A percentile compares a stretch with the other conserved stretches of the same genome.
These are phyloP conservation scores for Charanyca ferruginea DNA, from an alignment of 2,888 invertebrate species.

Conservation along the genomic window DNA sequence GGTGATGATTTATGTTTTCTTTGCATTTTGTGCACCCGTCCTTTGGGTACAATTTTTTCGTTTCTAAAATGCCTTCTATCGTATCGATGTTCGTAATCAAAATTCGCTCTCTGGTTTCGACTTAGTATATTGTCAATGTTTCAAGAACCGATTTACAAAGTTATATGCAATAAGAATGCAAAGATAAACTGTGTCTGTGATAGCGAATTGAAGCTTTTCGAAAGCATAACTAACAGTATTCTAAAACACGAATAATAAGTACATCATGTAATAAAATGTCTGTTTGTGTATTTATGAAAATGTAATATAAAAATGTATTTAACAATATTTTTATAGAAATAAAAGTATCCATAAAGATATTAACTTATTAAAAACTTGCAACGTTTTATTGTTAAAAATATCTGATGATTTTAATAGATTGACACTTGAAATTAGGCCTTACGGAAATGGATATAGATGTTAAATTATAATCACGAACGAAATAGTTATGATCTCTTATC, in stretches of 20 bases:
- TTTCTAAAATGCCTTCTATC: constrained; percentile 27
- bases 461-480: constrained; percentile 68
- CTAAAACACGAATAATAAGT: constrained; percentile 77
- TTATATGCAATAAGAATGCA: constrained; percentile 59
- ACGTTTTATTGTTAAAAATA: constrained; percentile 53
- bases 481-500: constrained; percentile 72
- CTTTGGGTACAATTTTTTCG: constrained; percentile 12
- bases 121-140: constrained; percentile 35
- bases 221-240: constrained; percentile 84
- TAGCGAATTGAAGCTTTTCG: constrained; percentile 86
- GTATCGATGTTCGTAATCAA: constrained; percentile 32
- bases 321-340: constrained; percentile 70
- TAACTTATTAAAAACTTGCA: constrained; percentile 55
- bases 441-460: constrained; percentile 62
- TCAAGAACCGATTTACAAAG: constrained; percentile 40
- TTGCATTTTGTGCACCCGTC: constrained; percentile 28
- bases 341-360: constrained; percentile 54
- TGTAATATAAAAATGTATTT: constrained; percentile 71
- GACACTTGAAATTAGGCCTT: constrained; percentile 69
- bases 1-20: constrained; percentile 32
- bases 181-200: constrained; percentile 81
- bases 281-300: constrained; percentile 70
- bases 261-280: constrained; percentile 67
- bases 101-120: constrained; percentile 45
- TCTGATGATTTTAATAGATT: constrained; percentile 41